Percentiles rank a stretch among this genome's conserved stretches.
phyloP scores from a whole-genome alignment of 2,797 vertebrate genomes.

The Catamblyrhynchus diadema region DNA sequence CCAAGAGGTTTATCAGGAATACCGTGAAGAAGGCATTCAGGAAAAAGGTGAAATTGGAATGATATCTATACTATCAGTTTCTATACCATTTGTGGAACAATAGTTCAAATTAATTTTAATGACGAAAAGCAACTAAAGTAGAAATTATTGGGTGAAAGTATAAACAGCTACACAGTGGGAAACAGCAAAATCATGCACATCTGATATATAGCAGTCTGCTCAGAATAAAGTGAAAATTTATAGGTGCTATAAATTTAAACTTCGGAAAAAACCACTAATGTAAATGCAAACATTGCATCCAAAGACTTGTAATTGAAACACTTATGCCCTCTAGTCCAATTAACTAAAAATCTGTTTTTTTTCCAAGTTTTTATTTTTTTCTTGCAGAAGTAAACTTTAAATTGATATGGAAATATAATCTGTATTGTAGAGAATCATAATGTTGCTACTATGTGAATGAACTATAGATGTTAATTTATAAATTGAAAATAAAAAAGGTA shows the following conservation, averaged over 20 bases:
- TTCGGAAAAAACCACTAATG: accelerated
- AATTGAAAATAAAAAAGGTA: neutral
- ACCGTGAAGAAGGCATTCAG: neutral
- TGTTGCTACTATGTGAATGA: neutral
- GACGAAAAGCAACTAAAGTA: neutral
- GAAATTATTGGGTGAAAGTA: neutral
- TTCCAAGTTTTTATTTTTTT: neutral
- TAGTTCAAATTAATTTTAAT: neutral
- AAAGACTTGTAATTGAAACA: neutral
- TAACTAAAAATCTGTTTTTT: neutral
- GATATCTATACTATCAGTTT: neutral
- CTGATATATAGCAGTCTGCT: accelerated
- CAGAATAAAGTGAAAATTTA: neutral
- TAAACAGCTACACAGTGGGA: neutral
- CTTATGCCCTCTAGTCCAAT: accelerated
- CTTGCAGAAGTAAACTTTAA: neutral
- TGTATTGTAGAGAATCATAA: neutral
- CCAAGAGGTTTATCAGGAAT: neutral
- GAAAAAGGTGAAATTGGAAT: neutral
- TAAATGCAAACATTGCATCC: neutral
- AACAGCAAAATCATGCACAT: neutral
- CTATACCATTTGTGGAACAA: neutral
- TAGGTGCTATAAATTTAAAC: neutral
- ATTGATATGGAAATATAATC: neutral
- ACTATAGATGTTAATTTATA: neutral